Evolutionary conservation across 2,797 vertebrate genomes (phyloP).

Genomic region (Lophius americanus): DNA sequence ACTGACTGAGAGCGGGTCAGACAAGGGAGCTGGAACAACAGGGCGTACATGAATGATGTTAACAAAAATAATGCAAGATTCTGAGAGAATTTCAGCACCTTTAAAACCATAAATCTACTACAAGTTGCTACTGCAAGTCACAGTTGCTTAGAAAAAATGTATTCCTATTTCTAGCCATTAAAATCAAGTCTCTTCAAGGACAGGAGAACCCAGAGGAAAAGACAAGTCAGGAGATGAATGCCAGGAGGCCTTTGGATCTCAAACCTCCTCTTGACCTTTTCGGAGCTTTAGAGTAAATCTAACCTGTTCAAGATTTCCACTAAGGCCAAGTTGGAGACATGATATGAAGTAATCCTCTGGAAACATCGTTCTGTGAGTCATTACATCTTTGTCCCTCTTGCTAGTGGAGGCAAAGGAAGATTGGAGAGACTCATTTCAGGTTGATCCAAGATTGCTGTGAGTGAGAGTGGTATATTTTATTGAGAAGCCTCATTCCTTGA

Average conservation of each 20-base stretch:
- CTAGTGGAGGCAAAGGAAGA: constrained; percentile 7
- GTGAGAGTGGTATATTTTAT: constrained; percentile 15
- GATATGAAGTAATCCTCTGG: constrained; percentile 21
- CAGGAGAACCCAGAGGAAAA: not conserved
- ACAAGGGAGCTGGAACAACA: too few relatives aligned
- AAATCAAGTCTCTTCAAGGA: not conserved
- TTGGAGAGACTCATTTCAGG: constrained; percentile 39
- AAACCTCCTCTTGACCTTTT: constrained; percentile 10
- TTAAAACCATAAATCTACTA: too few relatives aligned
- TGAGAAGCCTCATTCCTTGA: constrained; percentile 34
- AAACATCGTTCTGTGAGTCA: constrained; percentile 3
- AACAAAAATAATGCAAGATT: too few relatives aligned
- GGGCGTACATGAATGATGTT: too few relatives aligned
- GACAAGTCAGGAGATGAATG: not conserved
- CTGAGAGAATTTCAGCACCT: too few relatives aligned
- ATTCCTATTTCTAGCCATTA: too few relatives aligned
- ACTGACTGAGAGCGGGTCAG: too few relatives aligned
- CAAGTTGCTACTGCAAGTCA: too few relatives aligned
- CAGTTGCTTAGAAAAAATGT: too few relatives aligned
- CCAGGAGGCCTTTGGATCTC: not conserved
- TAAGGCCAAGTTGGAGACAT: constrained; percentile 9
- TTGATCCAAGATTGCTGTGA: constrained; percentile 24
- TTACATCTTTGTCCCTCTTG: constrained; percentile 29
- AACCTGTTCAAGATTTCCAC: constrained; percentile 2
- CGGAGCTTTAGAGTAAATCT: not conserved